These are phyloP conservation scores for Tuta absoluta DNA, from an alignment of 2,888 invertebrate species.

Conservation along the genomic window DNA sequence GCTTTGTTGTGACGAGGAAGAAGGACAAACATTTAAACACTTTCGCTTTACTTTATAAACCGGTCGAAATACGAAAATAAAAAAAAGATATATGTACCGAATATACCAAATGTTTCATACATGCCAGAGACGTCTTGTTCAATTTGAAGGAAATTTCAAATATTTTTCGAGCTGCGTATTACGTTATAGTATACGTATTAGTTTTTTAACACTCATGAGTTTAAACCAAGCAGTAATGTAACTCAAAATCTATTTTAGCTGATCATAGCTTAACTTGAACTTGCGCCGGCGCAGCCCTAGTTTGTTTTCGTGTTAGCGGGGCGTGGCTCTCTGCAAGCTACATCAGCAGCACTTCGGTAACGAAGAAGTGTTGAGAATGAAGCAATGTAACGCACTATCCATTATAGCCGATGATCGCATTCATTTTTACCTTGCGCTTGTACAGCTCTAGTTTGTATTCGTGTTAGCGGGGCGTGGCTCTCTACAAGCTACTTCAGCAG, in stretches of 20 bases:
- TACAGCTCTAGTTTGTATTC: slow-evolving; percentile 4
- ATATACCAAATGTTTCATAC: too few relatives aligned
- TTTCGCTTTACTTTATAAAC: too few relatives aligned
- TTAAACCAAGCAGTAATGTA: slow-evolving; percentile 1
- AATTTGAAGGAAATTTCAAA: too few relatives aligned
- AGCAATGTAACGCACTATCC: not conserved
- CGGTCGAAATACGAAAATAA: too few relatives aligned
- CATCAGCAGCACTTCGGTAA: not conserved
- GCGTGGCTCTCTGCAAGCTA: slow-evolving; percentile 12
- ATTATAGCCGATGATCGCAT: not conserved
- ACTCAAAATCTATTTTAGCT: not conserved
- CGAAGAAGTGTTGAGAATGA: not conserved
- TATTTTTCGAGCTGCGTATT: too few relatives aligned
- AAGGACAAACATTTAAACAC: too few relatives aligned
- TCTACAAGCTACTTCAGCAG: slow-evolving; percentile 1
- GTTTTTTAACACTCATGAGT: too few relatives aligned
- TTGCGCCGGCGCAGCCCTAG: slow-evolving; percentile 3
- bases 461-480: slow-evolving; percentile 14
- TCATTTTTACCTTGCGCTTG: slow-evolving; percentile 12
- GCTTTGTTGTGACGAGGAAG: too few relatives aligned
- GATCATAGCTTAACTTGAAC: slow-evolving; percentile 9
- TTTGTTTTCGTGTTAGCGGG: slow-evolving; percentile 13
- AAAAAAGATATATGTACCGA: too few relatives aligned
- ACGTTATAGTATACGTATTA: too few relatives aligned
- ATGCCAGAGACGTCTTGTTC: too few relatives aligned